A percentile compares a stretch with the other conserved stretches of the same genome.
phyloP scores from a whole-genome alignment of 30 jellyfish, hydroid and myxozoan genomes.

The Nemopilema nomurai region DNA sequence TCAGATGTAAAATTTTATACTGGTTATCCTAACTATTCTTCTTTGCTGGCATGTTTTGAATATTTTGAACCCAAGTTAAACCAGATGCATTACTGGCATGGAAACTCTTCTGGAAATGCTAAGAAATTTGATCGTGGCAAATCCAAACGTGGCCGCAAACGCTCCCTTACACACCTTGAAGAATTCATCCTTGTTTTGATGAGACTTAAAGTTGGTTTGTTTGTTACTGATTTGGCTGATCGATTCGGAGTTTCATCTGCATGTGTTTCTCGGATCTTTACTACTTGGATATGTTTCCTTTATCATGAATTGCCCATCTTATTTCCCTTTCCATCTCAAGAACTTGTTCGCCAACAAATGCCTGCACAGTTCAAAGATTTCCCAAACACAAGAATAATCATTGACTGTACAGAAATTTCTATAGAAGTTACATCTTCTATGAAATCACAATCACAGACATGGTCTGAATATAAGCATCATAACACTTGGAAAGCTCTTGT shows the following conservation, averaged over 20 bases:
- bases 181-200: slow-evolving; percentile 50
- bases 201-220: slow-evolving; percentile 25
- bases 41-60: slow-evolving; percentile 24
- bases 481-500: neutral
- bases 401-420: neutral
- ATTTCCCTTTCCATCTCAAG: slow-evolving; percentile 24
- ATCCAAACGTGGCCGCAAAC: slow-evolving; percentile 59
- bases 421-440: neutral
- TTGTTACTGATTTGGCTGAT: slow-evolving; percentile 1
- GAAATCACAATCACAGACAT: neutral
- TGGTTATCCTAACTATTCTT: slow-evolving; percentile 47
- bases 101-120: slow-evolving; percentile 7
- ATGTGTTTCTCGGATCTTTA: slow-evolving; percentile 16
- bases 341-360: slow-evolving; percentile 1
- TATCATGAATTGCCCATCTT: slow-evolving; percentile 27
- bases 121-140: neutral
- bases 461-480: neutral
- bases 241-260: slow-evolving; percentile 19
- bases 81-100: slow-evolving; percentile 41
- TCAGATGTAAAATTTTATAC: slow-evolving; percentile 18
- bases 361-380: slow-evolving; percentile 6
- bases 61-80: slow-evolving; percentile 45
- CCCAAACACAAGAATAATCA: neutral
- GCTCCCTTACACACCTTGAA: slow-evolving; percentile 30
- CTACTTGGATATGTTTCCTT: slow-evolving; percentile 35